A percentile compares a stretch with the other conserved stretches of the same genome.
phyloP scores from a whole-genome alignment of 2,888 invertebrate genomes.

The Aphelenchoides bicaudatus region DNA sequence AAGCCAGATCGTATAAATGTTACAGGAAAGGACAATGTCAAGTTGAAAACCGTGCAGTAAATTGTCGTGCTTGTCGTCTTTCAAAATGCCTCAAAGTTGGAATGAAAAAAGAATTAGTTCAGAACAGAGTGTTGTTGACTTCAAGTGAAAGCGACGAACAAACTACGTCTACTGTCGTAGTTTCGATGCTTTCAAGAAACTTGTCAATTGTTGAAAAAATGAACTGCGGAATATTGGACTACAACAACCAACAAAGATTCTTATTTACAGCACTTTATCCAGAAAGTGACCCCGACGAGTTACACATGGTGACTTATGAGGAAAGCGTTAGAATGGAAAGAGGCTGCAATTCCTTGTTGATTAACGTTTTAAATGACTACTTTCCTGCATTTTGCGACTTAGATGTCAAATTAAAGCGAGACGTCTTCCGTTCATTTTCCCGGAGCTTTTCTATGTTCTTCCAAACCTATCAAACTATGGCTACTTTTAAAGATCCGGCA shows the following conservation, averaged over 20 bases:
- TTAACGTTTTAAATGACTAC: slow-evolving; percentile 5
- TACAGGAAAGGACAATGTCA: too few species aligned
- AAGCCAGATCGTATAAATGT: too few species aligned
- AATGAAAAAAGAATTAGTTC: too few species aligned
- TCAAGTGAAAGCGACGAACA: too few species aligned
- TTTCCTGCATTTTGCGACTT: slow-evolving; percentile 1
- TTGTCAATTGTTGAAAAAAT: too few species aligned
- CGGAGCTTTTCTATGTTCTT: neutral
- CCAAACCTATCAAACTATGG: slow-evolving; percentile 3
- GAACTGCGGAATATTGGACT: neutral
- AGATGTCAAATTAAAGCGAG: neutral
- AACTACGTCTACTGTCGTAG: too few species aligned
- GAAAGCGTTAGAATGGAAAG: neutral
- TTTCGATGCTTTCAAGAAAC: too few species aligned
- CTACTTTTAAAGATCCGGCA: neutral
- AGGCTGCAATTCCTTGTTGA: neutral
- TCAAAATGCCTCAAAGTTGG: too few species aligned
- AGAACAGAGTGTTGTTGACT: too few species aligned
- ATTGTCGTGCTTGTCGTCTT: too few species aligned
- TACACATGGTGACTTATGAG: neutral
- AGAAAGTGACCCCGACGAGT: neutral
- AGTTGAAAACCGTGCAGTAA: too few species aligned
- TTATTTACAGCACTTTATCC: neutral
- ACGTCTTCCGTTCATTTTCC: neutral
- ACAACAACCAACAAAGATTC: neutral